phyloP scores from a whole-genome alignment of 2,113 vertebrate species.

The Burhinus bistriatus region DNA sequence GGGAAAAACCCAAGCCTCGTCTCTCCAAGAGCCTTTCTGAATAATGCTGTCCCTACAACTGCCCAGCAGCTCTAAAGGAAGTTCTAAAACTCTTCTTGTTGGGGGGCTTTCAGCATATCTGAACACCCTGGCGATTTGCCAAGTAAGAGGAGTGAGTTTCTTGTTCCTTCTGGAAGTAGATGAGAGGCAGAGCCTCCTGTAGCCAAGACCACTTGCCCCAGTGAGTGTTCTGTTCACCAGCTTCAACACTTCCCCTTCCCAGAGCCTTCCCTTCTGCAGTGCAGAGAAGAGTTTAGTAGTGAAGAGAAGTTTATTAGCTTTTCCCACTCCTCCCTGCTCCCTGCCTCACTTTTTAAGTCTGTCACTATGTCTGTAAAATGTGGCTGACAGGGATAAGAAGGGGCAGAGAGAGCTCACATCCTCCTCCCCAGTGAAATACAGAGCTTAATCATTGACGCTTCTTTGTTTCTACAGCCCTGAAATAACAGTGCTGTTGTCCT shows the following conservation, averaged over 20 bases:
- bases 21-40: background rate
- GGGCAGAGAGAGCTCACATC: background rate
- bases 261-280: background rate
- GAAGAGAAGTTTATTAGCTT: background rate
- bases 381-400: background rate
- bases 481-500: background rate
- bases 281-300: background rate
- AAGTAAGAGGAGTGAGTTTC: background rate
- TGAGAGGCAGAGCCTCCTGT: background rate
- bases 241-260: background rate
- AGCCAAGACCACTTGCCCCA: background rate
- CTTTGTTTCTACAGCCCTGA: background rate
- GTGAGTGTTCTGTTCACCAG: background rate
- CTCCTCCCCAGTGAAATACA: background rate
- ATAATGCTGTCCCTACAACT: background rate
- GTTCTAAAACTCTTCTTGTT: background rate
- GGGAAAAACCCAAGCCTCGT: background rate
- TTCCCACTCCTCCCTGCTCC: background rate
- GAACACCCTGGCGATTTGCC: background rate
- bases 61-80: background rate
- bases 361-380: background rate
- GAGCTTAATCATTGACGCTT: background rate
- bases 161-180: background rate
- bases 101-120: background rate
- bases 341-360: background rate